phyloP scores from a whole-genome alignment of 2,888 invertebrate genomes.

The Mimumesa dahlbomi region DNA sequence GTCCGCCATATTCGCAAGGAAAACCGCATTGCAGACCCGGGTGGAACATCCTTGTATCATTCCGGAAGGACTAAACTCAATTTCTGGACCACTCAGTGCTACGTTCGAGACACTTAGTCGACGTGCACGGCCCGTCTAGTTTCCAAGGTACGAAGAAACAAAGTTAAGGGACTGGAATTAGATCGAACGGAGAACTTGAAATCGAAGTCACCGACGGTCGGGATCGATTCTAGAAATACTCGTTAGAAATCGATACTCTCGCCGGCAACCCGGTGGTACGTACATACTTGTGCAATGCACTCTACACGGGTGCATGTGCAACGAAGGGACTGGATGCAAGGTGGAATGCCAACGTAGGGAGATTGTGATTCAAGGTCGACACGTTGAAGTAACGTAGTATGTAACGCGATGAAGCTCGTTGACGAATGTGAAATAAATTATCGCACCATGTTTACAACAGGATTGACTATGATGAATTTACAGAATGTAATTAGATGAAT shows the following conservation, averaged over 20 bases:
- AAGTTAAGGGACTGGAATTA: slow-evolving; percentile 42
- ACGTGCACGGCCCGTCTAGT: slow-evolving; percentile 5
- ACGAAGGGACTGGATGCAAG: background rate
- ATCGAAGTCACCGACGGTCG: slow-evolving; percentile 25
- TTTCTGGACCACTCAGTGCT: slow-evolving; percentile 49
- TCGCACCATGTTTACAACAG: no score
- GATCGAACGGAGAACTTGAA: slow-evolving; percentile 43
- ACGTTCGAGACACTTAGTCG: slow-evolving; percentile 29
- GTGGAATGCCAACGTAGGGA: background rate
- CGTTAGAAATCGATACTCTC: slow-evolving; percentile 33
- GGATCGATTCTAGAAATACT: slow-evolving; percentile 31
- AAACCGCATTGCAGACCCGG: slow-evolving; percentile 43
- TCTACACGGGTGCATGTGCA: background rate
- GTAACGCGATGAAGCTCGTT: background rate
- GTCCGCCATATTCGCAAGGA: slow-evolving; percentile 4
- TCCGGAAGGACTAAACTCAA: slow-evolving; percentile 54
- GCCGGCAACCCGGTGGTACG: background rate
- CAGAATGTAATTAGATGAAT: no score
- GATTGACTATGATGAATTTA: no score
- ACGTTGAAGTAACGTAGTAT: background rate
- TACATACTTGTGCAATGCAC: slow-evolving; percentile 8
- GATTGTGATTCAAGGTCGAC: slow-evolving; percentile 6
- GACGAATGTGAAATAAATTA: no score
- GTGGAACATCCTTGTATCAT: slow-evolving; percentile 31
- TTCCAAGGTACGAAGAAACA: slow-evolving; percentile 23